Conservation (phyloP, 1,140 invertebrate genomes). For the Aradophagus sp. region DNA sequence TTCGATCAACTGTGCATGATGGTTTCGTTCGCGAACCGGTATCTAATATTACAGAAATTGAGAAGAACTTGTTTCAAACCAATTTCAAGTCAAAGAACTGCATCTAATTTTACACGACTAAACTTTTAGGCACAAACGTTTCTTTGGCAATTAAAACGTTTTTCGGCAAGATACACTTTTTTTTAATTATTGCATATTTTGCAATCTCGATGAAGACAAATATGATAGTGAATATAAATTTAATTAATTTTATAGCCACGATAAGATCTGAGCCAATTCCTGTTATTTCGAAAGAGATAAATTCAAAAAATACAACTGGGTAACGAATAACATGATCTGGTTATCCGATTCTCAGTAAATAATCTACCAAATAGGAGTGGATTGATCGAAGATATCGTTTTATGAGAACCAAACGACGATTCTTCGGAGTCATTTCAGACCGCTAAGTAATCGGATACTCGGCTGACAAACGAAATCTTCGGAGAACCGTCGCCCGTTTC, state of each 20-base stretch:
- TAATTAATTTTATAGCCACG: constrained; percentile 34
- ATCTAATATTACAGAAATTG: constrained; percentile 46
- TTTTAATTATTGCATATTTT: constrained; percentile 8
- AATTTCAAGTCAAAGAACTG: constrained; percentile 6
- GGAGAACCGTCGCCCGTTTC: constrained; percentile 36
- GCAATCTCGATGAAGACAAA: constrained; percentile 5
- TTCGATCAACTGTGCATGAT: constrained; percentile 62
- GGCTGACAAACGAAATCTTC: constrained; percentile 52
- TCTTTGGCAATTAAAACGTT: constrained; percentile 23
- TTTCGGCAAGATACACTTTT: constrained; percentile 1
- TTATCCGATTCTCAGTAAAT: constrained; percentile 52
- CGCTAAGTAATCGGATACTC: constrained; percentile 58
- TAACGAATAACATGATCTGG: constrained; percentile 55
- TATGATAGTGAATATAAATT: constrained; percentile 19
- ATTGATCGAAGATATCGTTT: constrained; percentile 56
- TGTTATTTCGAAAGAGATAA: constrained; percentile 36
- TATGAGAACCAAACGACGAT: constrained; percentile 54
- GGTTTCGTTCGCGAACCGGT: constrained; percentile 27
- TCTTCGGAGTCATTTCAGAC: constrained; percentile 52
- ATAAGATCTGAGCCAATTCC: constrained; percentile 41
- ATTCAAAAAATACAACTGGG: constrained; percentile 41
- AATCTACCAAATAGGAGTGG: constrained; percentile 49
- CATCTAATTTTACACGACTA: constrained; percentile 17
- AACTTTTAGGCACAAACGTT: not conserved
- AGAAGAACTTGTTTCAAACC: constrained; percentile 27